Percentiles rank a stretch among this genome's conserved stretches.
phyloP scores from a whole-genome alignment of 2,888 invertebrate genomes.

The Pheosia tremula region DNA sequence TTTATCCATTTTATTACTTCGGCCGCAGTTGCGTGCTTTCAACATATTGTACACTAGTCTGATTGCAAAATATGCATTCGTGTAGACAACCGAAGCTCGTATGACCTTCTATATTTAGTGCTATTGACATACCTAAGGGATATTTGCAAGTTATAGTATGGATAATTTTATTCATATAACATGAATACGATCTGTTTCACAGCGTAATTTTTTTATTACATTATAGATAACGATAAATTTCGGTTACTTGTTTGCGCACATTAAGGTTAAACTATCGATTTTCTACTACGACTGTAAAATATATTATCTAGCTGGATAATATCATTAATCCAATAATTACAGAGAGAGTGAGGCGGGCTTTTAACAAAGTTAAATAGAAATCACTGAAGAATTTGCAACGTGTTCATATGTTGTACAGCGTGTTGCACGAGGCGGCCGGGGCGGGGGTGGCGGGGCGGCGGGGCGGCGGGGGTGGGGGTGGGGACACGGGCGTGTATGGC shows the following conservation, averaged over 20 bases:
- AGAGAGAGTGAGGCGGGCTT: neutral
- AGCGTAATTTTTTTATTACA: no score
- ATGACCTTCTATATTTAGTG: neutral
- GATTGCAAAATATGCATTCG: neutral
- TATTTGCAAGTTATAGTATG: neutral
- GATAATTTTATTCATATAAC: neutral
- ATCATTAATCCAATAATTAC: neutral
- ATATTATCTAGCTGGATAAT: neutral
- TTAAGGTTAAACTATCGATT: neutral
- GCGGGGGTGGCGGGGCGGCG: neutral
- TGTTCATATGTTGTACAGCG: slow-evolving; percentile 2
- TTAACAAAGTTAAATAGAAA: slow-evolving; percentile 2
- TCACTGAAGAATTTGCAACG: slow-evolving; percentile 5
- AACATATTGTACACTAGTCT: neutral
- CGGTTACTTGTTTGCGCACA: neutral
- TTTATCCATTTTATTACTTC: slow-evolving; percentile 1
- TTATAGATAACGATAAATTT: neutral
- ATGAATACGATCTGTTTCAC: neutral
- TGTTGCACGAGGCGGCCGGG: neutral
- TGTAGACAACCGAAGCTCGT: neutral
- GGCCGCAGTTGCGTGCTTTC: neutral
- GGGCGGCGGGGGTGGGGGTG: neutral
- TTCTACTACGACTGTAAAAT: neutral
- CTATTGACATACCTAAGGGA: neutral
- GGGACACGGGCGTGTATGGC: neutral